These are phyloP conservation scores for Geodia barretti DNA, from an alignment of 37 sponge, comb jelly and placozoan species.

Conservation along the genomic window DNA sequence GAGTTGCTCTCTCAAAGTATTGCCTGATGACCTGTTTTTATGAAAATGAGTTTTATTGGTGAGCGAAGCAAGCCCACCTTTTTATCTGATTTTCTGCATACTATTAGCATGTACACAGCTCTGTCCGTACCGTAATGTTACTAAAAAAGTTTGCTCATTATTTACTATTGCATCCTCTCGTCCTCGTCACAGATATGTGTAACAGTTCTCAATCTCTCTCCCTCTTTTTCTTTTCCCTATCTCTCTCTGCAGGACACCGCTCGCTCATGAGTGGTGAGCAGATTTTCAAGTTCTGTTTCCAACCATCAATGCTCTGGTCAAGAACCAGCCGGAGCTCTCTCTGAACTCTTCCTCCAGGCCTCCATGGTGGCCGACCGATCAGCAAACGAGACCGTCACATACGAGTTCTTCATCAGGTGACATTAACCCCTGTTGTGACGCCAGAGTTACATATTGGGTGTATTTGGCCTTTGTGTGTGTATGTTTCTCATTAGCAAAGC, in stretches of 20 bases:
- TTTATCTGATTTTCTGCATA: too few relatives aligned
- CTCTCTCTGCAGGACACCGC: conserved; percentile 68
- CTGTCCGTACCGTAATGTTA: not conserved
- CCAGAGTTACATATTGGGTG: too few relatives aligned
- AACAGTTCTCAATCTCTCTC: not conserved
- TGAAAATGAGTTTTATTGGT: too few relatives aligned
- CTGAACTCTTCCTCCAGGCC: conserved; percentile 93
- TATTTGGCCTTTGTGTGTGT: too few relatives aligned
- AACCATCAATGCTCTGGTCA: conserved; percentile 84
- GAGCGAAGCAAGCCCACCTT: not conserved
- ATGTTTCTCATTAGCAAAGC: too few relatives aligned
- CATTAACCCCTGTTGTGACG: not conserved
- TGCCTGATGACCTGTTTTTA: too few relatives aligned
- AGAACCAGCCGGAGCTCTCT: conserved; percentile 68
- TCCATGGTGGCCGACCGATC: conserved; percentile 92
- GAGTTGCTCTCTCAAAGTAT: too few relatives aligned
- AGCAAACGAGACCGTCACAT: conserved; percentile 85
- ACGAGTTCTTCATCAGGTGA: conserved; percentile 96
- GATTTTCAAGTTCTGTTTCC: conserved; percentile 89
- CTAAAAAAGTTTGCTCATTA: too few relatives aligned
- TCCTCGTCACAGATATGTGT: too few relatives aligned
- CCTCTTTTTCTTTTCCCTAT: not conserved
- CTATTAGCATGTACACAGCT: not conserved
- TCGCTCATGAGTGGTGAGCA: conserved; percentile 94
- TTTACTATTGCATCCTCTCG: too few relatives aligned